Percentiles rank a stretch among this genome's conserved stretches.
Conservation (phyloP, 1,140 invertebrate species). For the Tetramorium alpestre region DNA sequence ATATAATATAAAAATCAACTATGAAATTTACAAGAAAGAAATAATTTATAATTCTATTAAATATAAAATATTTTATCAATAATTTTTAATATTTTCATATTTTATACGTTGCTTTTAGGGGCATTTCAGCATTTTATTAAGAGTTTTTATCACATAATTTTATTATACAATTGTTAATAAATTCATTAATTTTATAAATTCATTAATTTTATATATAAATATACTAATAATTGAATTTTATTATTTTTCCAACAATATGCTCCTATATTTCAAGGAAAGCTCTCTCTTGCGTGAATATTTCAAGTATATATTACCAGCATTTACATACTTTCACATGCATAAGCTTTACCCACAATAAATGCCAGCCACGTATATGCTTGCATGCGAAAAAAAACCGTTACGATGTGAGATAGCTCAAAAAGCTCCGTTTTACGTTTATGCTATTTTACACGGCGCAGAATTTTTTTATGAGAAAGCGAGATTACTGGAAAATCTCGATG, state of each 20-base stretch:
- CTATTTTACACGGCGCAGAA: constrained; percentile 6
- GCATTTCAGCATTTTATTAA: neutral
- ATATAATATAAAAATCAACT: neutral
- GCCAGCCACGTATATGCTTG: neutral
- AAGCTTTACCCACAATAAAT: constrained; percentile 12
- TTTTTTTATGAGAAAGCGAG: constrained; percentile 23
- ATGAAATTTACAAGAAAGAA: neutral
- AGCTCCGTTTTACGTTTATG: constrained; percentile 3
- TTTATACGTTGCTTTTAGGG: neutral
- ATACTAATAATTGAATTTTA: neutral
- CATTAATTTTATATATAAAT: neutral
- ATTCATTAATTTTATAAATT: neutral
- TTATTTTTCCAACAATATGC: neutral
- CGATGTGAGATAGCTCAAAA: constrained; percentile 15
- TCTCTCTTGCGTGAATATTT: neutral
- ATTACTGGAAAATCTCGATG: constrained; percentile 35
- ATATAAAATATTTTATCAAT: neutral
- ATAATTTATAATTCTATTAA: neutral
- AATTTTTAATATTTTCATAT: neutral
- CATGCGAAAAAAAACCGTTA: neutral
- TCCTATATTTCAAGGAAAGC: neutral
- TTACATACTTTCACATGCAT: neutral
- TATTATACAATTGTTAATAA: neutral
- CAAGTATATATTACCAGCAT: neutral
- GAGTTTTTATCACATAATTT: neutral